Evolutionary conservation across 2,888 invertebrate genomes (phyloP).

Genomic region (Augochlorella aurata): DNA sequence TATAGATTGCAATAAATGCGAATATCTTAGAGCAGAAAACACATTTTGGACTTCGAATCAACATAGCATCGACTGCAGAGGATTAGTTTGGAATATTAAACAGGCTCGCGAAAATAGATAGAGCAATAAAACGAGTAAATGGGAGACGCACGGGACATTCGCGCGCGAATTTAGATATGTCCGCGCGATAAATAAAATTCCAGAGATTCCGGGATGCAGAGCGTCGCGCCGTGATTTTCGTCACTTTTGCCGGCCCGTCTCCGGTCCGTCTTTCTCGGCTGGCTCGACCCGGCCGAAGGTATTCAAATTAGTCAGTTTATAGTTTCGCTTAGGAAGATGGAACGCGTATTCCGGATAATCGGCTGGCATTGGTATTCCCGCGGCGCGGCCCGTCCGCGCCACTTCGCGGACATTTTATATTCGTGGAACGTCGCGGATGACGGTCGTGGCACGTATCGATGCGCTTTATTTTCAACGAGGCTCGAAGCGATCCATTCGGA

Average conservation of each 20-base stretch:
- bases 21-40: too few relatives aligned
- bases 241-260: slow-evolving; percentile 41
- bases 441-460: slow-evolving; percentile 67
- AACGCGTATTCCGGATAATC: slow-evolving; percentile 58
- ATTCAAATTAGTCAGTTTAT: slow-evolving; percentile 68
- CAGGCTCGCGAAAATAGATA: slow-evolving; percentile 23
- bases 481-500: slow-evolving; percentile 47
- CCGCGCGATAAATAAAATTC: slow-evolving; percentile 41
- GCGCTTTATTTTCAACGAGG: slow-evolving; percentile 69
- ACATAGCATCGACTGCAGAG: too few relatives aligned
- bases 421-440: slow-evolving; percentile 67
- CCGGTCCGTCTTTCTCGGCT: too few relatives aligned
- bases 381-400: slow-evolving; percentile 42
- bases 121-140: slow-evolving; percentile 32
- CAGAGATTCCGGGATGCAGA: background rate
- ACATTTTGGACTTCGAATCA: too few relatives aligned
- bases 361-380: slow-evolving; percentile 69
- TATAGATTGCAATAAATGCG: too few relatives aligned
- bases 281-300: slow-evolving; percentile 19
- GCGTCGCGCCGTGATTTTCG: slow-evolving; percentile 32
- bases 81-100: background rate
- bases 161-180: slow-evolving; percentile 30
- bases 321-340: slow-evolving; percentile 65
- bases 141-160: slow-evolving; percentile 22
- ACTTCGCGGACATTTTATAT: slow-evolving; percentile 68